phyloP scores from a whole-genome alignment of 2,888 invertebrate species.

The Apodemia zela region DNA sequence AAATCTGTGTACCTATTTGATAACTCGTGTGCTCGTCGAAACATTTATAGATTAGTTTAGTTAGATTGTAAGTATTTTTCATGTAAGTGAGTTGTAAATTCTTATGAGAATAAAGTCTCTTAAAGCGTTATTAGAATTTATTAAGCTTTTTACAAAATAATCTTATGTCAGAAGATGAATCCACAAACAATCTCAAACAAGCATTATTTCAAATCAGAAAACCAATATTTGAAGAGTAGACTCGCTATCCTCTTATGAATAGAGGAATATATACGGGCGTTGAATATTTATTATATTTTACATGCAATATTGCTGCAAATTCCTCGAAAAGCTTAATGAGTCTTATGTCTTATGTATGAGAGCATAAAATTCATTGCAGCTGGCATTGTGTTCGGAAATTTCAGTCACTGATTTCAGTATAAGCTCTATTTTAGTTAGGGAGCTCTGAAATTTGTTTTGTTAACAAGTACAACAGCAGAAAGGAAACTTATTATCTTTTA shows the following conservation, averaged over 20 bases:
- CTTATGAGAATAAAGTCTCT: no score
- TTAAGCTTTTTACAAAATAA: no score
- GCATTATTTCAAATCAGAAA: slow-evolving; percentile 18
- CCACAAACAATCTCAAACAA: background rate
- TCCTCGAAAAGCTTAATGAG: background rate
- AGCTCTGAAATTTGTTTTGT: slow-evolving; percentile 13
- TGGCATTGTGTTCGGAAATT: background rate
- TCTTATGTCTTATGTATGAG: background rate
- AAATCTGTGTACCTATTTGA: no score
- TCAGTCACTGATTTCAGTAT: background rate
- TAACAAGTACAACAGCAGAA: background rate
- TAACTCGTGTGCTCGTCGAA: no score
- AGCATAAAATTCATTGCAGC: slow-evolving; percentile 3
- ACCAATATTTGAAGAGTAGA: slow-evolving; percentile 3
- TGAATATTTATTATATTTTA: slow-evolving; percentile 23
- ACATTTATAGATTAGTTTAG: no score
- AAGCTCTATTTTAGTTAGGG: slow-evolving; percentile 13
- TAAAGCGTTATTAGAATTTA: no score
- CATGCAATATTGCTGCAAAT: slow-evolving; percentile 14
- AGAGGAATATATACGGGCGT: slow-evolving; percentile 14
- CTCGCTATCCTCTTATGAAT: slow-evolving; percentile 20
- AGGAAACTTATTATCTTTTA: slow-evolving; percentile 1
- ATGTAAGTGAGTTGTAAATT: no score
- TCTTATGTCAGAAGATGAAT: background rate
- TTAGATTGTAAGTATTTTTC: no score